These are phyloP conservation scores for Eufriesea mexicana DNA, from an alignment of 1,140 invertebrate species.

Conservation along the genomic window DNA sequence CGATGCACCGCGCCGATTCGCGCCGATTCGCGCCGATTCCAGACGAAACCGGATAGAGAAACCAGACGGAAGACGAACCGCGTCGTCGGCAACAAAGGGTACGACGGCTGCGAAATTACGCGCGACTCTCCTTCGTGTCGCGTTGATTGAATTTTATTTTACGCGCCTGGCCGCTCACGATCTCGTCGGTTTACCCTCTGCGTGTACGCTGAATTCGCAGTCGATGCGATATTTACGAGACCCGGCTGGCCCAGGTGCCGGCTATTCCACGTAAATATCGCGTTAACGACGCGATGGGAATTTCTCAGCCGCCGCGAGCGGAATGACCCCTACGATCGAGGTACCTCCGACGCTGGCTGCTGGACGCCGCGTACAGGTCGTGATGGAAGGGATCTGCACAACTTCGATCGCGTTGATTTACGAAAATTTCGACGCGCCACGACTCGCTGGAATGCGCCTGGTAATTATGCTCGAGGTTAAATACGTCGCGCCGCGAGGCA, in stretches of 20 bases:
- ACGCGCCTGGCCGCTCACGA: background rate
- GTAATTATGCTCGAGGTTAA: no score
- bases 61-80: background rate
- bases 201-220: background rate
- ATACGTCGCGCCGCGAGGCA: no score
- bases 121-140: no score
- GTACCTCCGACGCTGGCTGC: no score
- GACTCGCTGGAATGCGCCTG: no score
- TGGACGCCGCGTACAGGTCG: no score
- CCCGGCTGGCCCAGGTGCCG: background rate
- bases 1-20: background rate
- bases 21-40: no score
- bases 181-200: background rate
- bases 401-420: no score
- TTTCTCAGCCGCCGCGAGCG: background rate
- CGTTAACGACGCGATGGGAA: background rate
- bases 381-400: no score
- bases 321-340: background rate
- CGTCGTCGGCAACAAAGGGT: background rate
- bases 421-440: no score
- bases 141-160: constrained; percentile 35
- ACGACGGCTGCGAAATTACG: background rate
- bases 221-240: constrained; percentile 2
- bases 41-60: background rate
- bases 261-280: background rate